phyloP scores from a whole-genome alignment of 2,888 invertebrate genomes.

The Calliopum simillimum region DNA sequence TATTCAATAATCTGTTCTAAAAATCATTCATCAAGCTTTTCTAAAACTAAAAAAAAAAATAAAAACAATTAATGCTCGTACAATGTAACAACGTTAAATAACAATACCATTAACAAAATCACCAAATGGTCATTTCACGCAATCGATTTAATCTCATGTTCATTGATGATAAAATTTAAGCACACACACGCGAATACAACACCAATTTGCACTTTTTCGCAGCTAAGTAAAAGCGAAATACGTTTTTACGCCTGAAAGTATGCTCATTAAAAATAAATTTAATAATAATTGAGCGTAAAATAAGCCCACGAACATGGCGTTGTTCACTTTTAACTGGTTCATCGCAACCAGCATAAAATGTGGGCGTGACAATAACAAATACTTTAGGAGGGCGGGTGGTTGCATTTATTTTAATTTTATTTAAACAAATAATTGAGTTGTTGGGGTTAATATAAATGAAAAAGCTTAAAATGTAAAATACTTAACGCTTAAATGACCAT shows the following conservation, averaged over 20 bases:
- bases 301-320: slow-evolving; percentile 46
- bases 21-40: no score
- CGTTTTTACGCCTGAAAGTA: slow-evolving; percentile 47
- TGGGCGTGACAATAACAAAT: slow-evolving; percentile 13
- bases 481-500: no score
- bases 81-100: no score
- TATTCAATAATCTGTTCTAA: no score
- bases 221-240: background rate
- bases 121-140: slow-evolving; percentile 7
- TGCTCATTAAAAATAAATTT: slow-evolving; percentile 62
- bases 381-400: no score
- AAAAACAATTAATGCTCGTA: no score
- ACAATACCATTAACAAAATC: background rate
- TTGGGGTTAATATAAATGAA: slow-evolving; percentile 20
- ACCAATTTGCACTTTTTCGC: background rate
- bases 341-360: background rate
- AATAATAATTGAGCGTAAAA: slow-evolving; percentile 66
- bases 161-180: slow-evolving; percentile 43
- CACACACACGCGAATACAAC: slow-evolving; percentile 37
- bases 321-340: slow-evolving; percentile 3
- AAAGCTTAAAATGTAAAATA: slow-evolving; percentile 21
- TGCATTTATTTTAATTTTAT: background rate
- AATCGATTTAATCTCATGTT: background rate
- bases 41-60: no score
- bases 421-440: slow-evolving; percentile 30